Evolutionary conservation across 2,113 vertebrate genomes (phyloP).

Genomic region (Nymphicus hollandicus): DNA sequence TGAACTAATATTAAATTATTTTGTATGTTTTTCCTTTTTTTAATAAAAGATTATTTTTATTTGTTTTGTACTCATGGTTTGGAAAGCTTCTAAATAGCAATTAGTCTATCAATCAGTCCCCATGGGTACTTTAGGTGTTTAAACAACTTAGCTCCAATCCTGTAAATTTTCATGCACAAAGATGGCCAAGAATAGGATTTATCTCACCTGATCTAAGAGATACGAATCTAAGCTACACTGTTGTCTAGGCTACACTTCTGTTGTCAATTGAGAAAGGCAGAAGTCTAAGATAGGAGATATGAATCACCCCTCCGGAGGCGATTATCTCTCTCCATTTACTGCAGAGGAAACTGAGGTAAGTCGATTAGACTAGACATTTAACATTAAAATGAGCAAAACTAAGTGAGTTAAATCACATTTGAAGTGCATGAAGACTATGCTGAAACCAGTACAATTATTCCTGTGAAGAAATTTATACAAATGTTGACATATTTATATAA

Average conservation of each 20-base stretch:
- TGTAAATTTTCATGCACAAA: not conserved
- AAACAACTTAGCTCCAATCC: not conserved
- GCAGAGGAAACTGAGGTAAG: not conserved
- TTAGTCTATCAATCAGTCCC: not conserved
- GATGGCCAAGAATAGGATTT: slow-evolving; percentile 15
- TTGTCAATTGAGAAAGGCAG: slow-evolving; percentile 20
- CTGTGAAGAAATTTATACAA: not conserved
- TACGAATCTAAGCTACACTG: not conserved
- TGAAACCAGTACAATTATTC: not conserved
- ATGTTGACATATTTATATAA: not conserved
- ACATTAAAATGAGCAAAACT: not conserved
- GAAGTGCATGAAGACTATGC: not conserved
- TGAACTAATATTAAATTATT: not conserved
- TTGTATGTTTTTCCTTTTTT: not conserved
- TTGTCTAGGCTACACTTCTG: slow-evolving; percentile 53
- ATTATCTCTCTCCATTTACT: not conserved
- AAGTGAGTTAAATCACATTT: not conserved
- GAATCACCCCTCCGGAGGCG: not conserved
- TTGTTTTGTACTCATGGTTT: not conserved
- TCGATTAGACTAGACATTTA: not conserved
- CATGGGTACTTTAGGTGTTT: not conserved
- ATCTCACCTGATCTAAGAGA: slow-evolving; percentile 35
- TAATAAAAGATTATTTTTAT: not conserved
- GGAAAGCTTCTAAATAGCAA: not conserved
- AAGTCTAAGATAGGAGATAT: slow-evolving; percentile 13